Evolutionary conservation across 2,888 invertebrate genomes (phyloP), one percentile per base, ranked within the genome.

Genomic region (Drosophila nr. perissopoda): DNA sequence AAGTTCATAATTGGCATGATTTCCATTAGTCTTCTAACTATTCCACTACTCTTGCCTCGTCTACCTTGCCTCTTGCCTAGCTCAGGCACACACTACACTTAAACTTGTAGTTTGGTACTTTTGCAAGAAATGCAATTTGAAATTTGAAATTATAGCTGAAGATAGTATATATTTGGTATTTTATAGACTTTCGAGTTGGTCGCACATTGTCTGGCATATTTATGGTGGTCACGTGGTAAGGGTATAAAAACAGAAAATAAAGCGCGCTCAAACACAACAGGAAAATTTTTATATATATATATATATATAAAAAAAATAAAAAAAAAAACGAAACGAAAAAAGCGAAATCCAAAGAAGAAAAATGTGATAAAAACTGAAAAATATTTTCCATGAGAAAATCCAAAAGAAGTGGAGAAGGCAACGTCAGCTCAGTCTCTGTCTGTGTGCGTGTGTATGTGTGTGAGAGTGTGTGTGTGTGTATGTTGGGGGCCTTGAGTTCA

Each of bases 351-450:
- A 83, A 84, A 83, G 87, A 90, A 89, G 85, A 86, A 90, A 90
- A 90, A 90, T 83, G 88, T 83, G 82, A 88, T 89, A 90, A 89
- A 88, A 84, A 90, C 89, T 84, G 90, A 83, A 88, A 91, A 90
- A 90, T 90, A 91, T 91, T 90, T 90, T 90, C 89, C 91, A 90
- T 90, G 90, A 87, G 89, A 87, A 90, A 90, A 91, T 77, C 85
- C 85, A 87, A 90, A 89, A 89, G 89, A 90, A 90, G 80, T 73
- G 74, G 73, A 71, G 70, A 78, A 69, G 76, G 78, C 78, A 72
- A 69, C 54, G 76, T 45, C 59, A 70, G 62, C 53, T 58, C 65
- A 36, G 34, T 57, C 48, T 62, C 21, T 57, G 40, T 40, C 61
- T 70, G 61, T 38, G 48, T 66, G 58, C 56, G 58, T 62, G 59